Conservation (phyloP, 2,888 invertebrate species). For the Aphidius colemani region DNA sequence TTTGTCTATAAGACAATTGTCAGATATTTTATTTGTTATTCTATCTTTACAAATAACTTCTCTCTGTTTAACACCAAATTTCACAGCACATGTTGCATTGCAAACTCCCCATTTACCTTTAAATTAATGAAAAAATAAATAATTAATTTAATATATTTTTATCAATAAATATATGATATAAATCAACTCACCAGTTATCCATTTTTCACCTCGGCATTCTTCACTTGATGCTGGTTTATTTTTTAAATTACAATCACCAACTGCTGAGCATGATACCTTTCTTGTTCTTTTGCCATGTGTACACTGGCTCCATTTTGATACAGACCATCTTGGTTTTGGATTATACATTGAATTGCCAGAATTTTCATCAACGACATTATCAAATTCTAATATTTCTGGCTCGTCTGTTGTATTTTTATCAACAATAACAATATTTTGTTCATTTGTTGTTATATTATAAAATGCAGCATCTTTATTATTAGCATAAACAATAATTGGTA, state of each 20-base stretch:
- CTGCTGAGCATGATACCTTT: slow-evolving; percentile 47
- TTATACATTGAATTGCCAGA: slow-evolving; percentile 50
- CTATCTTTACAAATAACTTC: slow-evolving; percentile 50
- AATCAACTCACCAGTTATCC: slow-evolving; percentile 45
- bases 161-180: background rate
- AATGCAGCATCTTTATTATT: slow-evolving; percentile 48
- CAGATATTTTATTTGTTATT: slow-evolving; percentile 43
- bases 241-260: slow-evolving; percentile 46
- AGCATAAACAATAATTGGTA: slow-evolving; percentile 48
- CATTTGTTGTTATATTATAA: slow-evolving; percentile 49
- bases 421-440: slow-evolving; percentile 41
- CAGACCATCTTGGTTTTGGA: slow-evolving; percentile 51
- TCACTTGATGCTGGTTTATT: slow-evolving; percentile 45
- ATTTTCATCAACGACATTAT: slow-evolving; percentile 53
- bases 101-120: slow-evolving; percentile 51
- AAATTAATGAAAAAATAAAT: background rate
- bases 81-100: slow-evolving; percentile 49
- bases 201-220: slow-evolving; percentile 49
- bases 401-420: slow-evolving; percentile 46
- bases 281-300: slow-evolving; percentile 45
- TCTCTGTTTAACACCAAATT: slow-evolving; percentile 47
- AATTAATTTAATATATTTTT: background rate
- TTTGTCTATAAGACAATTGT: slow-evolving; percentile 47
- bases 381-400: slow-evolving; percentile 53
- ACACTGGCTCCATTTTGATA: slow-evolving; percentile 51